Percentiles rank a stretch among this genome's conserved stretches.
Conservation (phyloP, 2,888 invertebrate genomes). For the Meandrusa payeni region DNA sequence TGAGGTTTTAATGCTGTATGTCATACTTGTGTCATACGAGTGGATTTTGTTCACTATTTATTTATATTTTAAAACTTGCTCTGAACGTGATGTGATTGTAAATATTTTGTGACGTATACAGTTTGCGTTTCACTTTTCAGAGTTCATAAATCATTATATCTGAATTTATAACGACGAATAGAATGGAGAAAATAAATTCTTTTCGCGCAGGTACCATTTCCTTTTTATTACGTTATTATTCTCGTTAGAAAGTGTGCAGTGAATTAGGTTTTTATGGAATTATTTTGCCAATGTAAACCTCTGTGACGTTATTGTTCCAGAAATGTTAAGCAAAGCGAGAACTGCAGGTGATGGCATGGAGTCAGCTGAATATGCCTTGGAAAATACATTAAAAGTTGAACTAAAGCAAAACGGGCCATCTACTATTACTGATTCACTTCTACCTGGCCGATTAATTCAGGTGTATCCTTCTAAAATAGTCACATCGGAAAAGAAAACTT, state of each 20-base stretch:
- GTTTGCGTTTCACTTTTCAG: constrained; percentile 1
- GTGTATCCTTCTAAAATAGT: constrained; percentile 82
- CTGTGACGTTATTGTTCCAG: constrained; percentile 35
- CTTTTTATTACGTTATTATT: no score
- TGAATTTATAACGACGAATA: no score
- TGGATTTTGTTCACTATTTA: no score
- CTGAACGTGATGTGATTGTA: constrained; percentile 5
- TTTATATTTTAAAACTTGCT: no score
- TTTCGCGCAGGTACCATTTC: constrained; percentile 45
- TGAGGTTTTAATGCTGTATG: no score
- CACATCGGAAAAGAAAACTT: constrained; percentile 77
- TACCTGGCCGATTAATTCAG: constrained; percentile 58
- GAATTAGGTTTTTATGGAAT: no score
- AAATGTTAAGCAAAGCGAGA: constrained; percentile 70
- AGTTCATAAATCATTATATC: no score
- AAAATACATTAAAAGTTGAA: constrained; percentile 36
- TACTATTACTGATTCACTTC: constrained; percentile 42
- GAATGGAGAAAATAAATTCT: constrained; percentile 46
- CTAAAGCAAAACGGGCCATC: constrained; percentile 12
- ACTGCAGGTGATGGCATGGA: constrained; percentile 92
- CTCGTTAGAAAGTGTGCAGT: no score
- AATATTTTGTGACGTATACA: constrained; percentile 16
- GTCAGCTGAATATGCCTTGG: constrained; percentile 63
- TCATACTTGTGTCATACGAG: no score
- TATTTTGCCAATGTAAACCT: no score